A percentile compares a stretch with the other conserved stretches of the same genome.
Conservation (phyloP, 2,888 invertebrate species). For the Platycnemis pennipes region DNA sequence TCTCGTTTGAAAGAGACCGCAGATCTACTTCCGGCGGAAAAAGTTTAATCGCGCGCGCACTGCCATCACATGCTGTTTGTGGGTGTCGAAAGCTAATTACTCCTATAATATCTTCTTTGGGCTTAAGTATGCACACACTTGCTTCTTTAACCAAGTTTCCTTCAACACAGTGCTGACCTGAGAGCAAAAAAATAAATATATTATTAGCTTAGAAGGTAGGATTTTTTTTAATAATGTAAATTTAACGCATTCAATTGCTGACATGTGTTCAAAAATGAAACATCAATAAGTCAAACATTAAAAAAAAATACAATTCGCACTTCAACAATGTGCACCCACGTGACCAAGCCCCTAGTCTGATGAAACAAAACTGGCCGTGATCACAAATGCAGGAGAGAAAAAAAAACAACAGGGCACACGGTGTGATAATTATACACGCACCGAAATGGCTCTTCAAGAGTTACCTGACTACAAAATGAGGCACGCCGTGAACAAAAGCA, state of each 20-base stretch:
- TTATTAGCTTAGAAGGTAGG: neutral
- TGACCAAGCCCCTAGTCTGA: slow-evolving; percentile 72
- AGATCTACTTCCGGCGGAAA: slow-evolving; percentile 62
- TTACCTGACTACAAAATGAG: slow-evolving; percentile 29
- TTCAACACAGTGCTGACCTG: neutral
- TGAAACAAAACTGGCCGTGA: slow-evolving; percentile 71
- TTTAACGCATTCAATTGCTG: neutral
- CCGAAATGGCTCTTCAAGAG: slow-evolving; percentile 31
- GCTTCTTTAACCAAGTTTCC: neutral
- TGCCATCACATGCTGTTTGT: slow-evolving; percentile 59
- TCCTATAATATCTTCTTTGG: neutral
- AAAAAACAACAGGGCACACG: slow-evolving; percentile 63
- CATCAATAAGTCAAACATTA: slow-evolving; percentile 17
- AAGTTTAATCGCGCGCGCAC: slow-evolving; percentile 64
- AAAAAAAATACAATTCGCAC: slow-evolving; percentile 22
- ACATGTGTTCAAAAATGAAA: neutral
- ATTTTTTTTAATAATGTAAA: neutral
- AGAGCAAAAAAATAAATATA: slow-evolving; percentile 60
- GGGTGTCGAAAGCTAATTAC: slow-evolving; percentile 23
- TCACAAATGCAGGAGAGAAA: slow-evolving; percentile 69
- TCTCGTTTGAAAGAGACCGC: slow-evolving; percentile 15
- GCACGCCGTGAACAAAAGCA: neutral
- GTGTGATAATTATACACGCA: slow-evolving; percentile 68
- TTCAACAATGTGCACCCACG: slow-evolving; percentile 71
- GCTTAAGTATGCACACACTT: neutral